These are phyloP conservation scores for Diogma glabrata DNA, from an alignment of 2,888 invertebrate genomes.

Conservation along the genomic window DNA sequence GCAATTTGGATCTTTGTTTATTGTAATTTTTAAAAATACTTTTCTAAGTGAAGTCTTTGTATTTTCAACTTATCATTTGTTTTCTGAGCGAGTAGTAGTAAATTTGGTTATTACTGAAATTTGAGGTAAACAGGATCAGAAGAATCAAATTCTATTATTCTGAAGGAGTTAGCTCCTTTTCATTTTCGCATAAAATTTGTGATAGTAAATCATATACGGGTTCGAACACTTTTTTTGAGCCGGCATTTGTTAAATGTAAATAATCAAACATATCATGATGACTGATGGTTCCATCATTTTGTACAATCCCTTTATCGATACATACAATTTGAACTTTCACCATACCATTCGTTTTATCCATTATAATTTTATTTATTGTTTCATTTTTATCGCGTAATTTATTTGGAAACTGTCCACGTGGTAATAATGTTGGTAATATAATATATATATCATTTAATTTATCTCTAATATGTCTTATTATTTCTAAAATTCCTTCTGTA, in stretches of 20 bases:
- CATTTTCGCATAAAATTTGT: slow-evolving; percentile 65
- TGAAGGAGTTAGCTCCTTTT: slow-evolving; percentile 61
- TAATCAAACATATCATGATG: slow-evolving; percentile 90
- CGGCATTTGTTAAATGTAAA: slow-evolving; percentile 73
- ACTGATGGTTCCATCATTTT: slow-evolving; percentile 68
- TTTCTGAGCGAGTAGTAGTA: no score
- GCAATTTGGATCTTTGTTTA: no score
- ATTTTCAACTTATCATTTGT: no score
- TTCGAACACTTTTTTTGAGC: slow-evolving; percentile 77
- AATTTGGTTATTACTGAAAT: no score
- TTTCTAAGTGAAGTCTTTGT: no score
- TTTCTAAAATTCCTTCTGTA: slow-evolving; percentile 66
- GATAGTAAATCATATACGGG: slow-evolving; percentile 69
- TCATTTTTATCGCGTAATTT: slow-evolving; percentile 62
- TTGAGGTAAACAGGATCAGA: no score
- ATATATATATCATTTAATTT: slow-evolving; percentile 72
- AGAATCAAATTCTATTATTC: slow-evolving; percentile 48
- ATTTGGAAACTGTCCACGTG: slow-evolving; percentile 79
- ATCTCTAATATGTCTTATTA: slow-evolving; percentile 59
- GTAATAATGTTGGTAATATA: slow-evolving; percentile 73
- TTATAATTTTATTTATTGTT: slow-evolving; percentile 61
- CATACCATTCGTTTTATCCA: slow-evolving; percentile 48
- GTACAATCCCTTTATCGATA: slow-evolving; percentile 68
- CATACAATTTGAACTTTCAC: slow-evolving; percentile 64
- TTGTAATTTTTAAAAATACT: no score